Evolutionary conservation across 2,888 invertebrate species (phyloP).

Genomic region (Chrysotoxum bicinctum): DNA sequence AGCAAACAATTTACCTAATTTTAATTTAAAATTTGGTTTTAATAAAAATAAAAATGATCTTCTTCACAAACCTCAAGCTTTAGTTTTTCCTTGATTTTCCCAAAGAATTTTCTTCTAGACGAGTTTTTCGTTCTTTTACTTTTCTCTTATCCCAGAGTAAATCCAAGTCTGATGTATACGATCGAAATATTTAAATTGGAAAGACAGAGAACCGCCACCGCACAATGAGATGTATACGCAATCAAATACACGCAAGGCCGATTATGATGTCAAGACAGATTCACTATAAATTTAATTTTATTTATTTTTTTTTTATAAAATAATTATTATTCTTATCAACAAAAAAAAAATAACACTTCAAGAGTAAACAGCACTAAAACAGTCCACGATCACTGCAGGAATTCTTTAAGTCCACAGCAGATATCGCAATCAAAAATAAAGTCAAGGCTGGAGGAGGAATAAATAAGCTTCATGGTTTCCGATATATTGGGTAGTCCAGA

Average conservation of each 20-base stretch:
- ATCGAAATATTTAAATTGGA: constrained; percentile 21
- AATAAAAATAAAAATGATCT: constrained; percentile 72
- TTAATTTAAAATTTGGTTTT: constrained; percentile 23
- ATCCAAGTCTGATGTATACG: constrained; percentile 57
- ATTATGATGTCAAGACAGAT: constrained; percentile 56
- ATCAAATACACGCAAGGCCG: constrained; percentile 57
- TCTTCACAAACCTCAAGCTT: constrained; percentile 66
- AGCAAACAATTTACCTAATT: neutral
- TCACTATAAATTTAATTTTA: constrained; percentile 57
- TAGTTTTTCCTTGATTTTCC: constrained; percentile 41
- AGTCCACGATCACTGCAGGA: constrained; percentile 3
- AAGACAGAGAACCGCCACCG: constrained; percentile 7
- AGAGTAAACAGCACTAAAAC: constrained; percentile 21
- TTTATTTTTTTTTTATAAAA: constrained; percentile 7
- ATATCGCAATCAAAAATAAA: constrained; percentile 33
- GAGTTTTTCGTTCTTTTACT: constrained; percentile 10
- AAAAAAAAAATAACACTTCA: constrained; percentile 19
- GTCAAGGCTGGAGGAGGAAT: constrained; percentile 43
- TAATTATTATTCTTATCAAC: constrained; percentile 11
- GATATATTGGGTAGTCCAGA: neutral
- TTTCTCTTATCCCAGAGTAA: constrained; percentile 51
- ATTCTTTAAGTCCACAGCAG: constrained; percentile 26
- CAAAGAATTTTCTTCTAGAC: constrained; percentile 31
- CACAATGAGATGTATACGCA: constrained; percentile 24
- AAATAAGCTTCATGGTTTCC: constrained; percentile 51